Percentiles rank a stretch among this genome's conserved stretches.
Evolutionary conservation across 2,797 vertebrate genomes (phyloP).

Genomic region (Eulemur coronatus): DNA sequence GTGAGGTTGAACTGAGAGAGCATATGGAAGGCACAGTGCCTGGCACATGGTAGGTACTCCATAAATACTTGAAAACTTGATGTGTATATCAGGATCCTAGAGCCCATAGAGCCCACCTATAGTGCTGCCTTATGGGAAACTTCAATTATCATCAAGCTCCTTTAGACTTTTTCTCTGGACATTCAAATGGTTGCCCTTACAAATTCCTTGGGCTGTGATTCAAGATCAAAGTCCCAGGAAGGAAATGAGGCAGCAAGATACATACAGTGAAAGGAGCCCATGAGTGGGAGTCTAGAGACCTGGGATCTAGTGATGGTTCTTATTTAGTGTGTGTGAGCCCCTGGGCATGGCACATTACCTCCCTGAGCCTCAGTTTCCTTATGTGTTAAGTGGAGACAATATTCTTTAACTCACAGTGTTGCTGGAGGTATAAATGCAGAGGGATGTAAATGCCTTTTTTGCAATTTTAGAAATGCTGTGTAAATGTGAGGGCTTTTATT

Average conservation of each 20-base stretch:
- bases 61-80: not conserved
- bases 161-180: not conserved
- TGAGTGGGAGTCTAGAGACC: not conserved
- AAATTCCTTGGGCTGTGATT: not conserved
- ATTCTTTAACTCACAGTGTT: not conserved
- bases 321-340: not conserved
- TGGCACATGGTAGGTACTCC: not conserved
- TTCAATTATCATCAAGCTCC: not conserved
- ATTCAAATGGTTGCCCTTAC: not conserved
- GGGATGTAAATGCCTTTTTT: not conserved
- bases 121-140: not conserved
- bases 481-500: not conserved
- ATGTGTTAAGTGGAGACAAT: not conserved
- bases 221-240: not conserved
- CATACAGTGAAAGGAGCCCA: not conserved
- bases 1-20: not conserved
- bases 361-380: not conserved
- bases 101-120: not conserved
- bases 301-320: not conserved
- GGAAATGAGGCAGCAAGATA: not conserved
- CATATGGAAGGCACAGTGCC: not conserved
- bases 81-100: not conserved
- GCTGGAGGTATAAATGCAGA: not conserved
- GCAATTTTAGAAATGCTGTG: conserved; percentile 13
- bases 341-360: not conserved